Conservation (phyloP, 1,140 invertebrate species). For the Dryas iulia region DNA sequence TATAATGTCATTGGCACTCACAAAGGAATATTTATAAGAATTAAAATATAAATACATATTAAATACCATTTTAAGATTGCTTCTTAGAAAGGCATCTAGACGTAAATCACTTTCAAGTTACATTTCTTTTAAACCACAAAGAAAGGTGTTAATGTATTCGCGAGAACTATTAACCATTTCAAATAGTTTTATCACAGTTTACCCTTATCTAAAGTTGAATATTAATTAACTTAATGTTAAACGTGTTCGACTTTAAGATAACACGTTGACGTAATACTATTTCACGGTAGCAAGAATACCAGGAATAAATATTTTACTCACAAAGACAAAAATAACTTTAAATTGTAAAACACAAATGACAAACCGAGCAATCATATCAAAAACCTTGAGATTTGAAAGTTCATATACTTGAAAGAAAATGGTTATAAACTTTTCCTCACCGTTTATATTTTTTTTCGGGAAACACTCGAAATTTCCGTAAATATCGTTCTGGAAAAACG, state of each 20-base stretch:
- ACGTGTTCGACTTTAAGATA: not conserved
- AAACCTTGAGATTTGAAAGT: conserved; percentile 53
- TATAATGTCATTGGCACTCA: not conserved
- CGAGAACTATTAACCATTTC: too few species aligned
- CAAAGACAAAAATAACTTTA: conserved; percentile 21
- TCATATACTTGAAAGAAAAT: conserved; percentile 1
- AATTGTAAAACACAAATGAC: conserved; percentile 9
- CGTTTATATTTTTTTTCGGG: conserved; percentile 83
- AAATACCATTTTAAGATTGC: not conserved
- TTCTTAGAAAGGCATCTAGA: not conserved
- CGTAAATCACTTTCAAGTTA: too few species aligned
- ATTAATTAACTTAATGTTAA: not conserved
- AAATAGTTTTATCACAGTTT: not conserved
- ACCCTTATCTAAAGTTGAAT: not conserved
- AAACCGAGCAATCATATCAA: conserved; percentile 11
- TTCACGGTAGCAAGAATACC: not conserved
- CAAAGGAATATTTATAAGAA: not conserved
- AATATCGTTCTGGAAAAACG: conserved; percentile 91
- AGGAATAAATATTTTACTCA: conserved; percentile 11
- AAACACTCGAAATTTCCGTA: conserved; percentile 91
- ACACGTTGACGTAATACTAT: not conserved
- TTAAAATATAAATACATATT: too few species aligned
- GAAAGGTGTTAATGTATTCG: too few species aligned
- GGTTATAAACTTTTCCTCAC: conserved; percentile 73
- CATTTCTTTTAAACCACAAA: too few species aligned